Base-by-base conservation (phyloP, 2,888 invertebrate genomes). In the Alsophila aescularia region DNA sequence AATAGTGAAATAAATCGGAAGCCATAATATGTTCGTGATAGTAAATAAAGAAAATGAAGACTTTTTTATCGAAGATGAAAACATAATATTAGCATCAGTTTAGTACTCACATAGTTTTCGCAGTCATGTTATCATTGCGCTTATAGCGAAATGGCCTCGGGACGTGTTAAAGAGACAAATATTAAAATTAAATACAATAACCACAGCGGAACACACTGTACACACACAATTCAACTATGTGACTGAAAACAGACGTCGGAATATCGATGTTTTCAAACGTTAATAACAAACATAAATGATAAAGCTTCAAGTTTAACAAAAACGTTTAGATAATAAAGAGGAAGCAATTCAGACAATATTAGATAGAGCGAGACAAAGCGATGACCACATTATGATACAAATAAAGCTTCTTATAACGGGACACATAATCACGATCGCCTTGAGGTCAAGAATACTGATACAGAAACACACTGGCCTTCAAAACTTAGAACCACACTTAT, bases 171-270 rank as follows among this genome's bases (percentile, higher is more conserved):
- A 62, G 58, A 60, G 55, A 58, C 66, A 72, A 72, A 75, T 66
- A 67, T 54, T 62, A 66, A 60, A 61, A 69, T 69, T 66, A 68
- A 75, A 70, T 70, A 69, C 62, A 66, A 62, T 65, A 54, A 52
- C 58, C 41, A 50, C 56, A 45, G 56, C 59, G 68, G 63, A 62
- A 62, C 66, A 71, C 72, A 67, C 74, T 74, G 70, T 66, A 61
- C 73, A 70, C 69, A 69, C 60, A 70, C 69, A 73, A 67, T 59
- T 50, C 67, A 52, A 71, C 69, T 58, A 60, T 66, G 62, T 58
- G 60, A 83, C 82, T 82, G 83, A 80, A 76, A 74, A 72, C 79
- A 79, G 67, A 73, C 69, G 68, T 59, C 53, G 64, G 62, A 52
- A 62, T 66, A 70, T 72, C 67, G 63, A 69, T 62, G 67, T 57